phyloP scores from a whole-genome alignment of 2,797 vertebrate species.

The Hozukius guyotensis region DNA sequence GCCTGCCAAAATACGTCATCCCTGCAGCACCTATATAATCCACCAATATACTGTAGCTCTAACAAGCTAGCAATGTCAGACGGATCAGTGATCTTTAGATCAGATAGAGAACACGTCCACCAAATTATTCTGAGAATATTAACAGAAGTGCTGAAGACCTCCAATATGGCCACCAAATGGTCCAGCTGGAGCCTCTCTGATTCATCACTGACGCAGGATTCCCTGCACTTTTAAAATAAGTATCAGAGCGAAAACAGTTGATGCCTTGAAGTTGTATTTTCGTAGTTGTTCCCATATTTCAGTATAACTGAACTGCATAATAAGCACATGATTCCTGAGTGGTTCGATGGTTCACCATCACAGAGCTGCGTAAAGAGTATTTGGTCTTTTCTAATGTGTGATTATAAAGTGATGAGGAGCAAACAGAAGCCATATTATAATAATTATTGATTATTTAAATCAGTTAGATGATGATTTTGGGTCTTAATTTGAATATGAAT shows the following conservation, averaged over 20 bases:
- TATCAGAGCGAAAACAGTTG: background rate
- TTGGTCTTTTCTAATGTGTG: background rate
- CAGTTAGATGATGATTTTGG: slow-evolving; percentile 2
- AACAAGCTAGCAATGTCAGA: background rate
- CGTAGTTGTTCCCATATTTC: background rate
- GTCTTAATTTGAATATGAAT: slow-evolving; percentile 6
- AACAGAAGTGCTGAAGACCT: background rate
- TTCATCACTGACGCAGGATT: background rate
- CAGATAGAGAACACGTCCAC: background rate
- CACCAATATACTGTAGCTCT: background rate
- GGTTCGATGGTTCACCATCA: background rate
- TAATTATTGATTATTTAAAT: background rate
- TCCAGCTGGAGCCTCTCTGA: background rate
- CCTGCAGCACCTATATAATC: background rate
- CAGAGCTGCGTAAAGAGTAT: slow-evolving; percentile 2
- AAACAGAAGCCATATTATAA: slow-evolving; percentile 30
- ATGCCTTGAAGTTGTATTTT: background rate
- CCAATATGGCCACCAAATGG: background rate
- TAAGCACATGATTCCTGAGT: slow-evolving; percentile 19
- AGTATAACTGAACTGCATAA: background rate
- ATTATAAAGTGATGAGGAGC: background rate
- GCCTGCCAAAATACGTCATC: too few species aligned
- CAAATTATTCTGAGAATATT: background rate
- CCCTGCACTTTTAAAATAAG: background rate
- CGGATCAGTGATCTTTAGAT: background rate